A percentile compares a stretch with the other conserved stretches of the same genome.
phyloP scores from a whole-genome alignment of 2,888 invertebrate species.

The Hypolimnas misippus region DNA sequence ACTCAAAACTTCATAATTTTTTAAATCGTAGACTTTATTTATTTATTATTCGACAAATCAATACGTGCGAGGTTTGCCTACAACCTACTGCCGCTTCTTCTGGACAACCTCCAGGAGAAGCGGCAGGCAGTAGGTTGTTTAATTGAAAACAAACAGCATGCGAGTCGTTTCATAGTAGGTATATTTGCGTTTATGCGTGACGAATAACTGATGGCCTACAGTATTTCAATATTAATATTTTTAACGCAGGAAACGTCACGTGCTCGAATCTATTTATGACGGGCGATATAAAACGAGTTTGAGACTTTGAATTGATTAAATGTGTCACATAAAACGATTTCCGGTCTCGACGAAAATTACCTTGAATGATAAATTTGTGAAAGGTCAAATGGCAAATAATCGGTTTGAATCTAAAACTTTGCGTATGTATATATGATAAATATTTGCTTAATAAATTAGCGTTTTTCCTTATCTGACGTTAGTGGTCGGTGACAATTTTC shows the following conservation, averaged over 20 bases:
- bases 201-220: neutral
- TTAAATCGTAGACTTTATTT: too few species aligned
- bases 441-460: neutral
- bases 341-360: conserved; percentile 18
- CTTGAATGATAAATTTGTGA: conserved; percentile 28
- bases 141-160: too few species aligned
- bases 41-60: too few species aligned
- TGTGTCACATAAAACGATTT: conserved; percentile 8
- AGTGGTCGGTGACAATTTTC: neutral
- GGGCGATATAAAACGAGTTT: conserved; percentile 4
- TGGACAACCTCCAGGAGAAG: too few species aligned
- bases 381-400: conserved; percentile 40
- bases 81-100: too few species aligned
- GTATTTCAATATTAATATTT: conserved; percentile 8
- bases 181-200: neutral
- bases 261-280: conserved; percentile 14
- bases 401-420: neutral
- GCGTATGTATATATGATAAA: neutral
- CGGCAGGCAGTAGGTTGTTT: too few species aligned
- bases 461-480: neutral
- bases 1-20: too few species aligned
- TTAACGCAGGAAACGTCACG: conserved; percentile 13
- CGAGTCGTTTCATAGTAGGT: neutral
- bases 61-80: too few species aligned
- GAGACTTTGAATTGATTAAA: conserved; percentile 11